Evolutionary conservation across 2,113 vertebrate genomes (phyloP).

Genomic region (Seriola quinqueradiata): DNA sequence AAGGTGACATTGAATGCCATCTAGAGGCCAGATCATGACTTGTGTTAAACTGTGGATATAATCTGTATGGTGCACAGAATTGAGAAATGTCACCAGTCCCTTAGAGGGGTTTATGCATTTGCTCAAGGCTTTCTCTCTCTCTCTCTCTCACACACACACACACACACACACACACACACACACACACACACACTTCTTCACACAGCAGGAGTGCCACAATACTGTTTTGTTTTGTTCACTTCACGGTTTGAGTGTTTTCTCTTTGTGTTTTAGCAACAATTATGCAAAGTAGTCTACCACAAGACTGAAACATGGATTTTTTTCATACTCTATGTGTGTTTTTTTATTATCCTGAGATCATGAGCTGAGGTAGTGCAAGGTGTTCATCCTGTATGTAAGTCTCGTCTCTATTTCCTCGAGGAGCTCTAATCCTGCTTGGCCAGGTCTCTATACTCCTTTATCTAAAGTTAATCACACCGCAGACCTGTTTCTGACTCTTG

Average conservation of each 20-base stretch:
- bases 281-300: neutral
- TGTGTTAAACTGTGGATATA: slow-evolving; percentile 62
- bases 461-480: slow-evolving; percentile 69
- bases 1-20: slow-evolving; percentile 70
- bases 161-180: slow-evolving; percentile 26
- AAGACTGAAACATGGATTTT: slow-evolving; percentile 6
- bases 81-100: slow-evolving; percentile 78
- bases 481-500: slow-evolving; percentile 35
- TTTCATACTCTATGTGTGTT: neutral
- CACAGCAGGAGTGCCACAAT: slow-evolving; percentile 22
- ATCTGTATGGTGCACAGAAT: slow-evolving; percentile 64
- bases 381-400: slow-evolving; percentile 15
- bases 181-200: slow-evolving; percentile 16
- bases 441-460: slow-evolving; percentile 42
- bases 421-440: slow-evolving; percentile 38
- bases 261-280: slow-evolving; percentile 3
- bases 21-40: slow-evolving; percentile 66
- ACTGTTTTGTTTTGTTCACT: slow-evolving; percentile 35
- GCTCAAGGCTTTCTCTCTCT: slow-evolving; percentile 50
- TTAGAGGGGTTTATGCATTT: slow-evolving; percentile 62
- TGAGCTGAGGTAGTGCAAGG: neutral
- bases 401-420: slow-evolving; percentile 40
- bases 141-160: neutral
- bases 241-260: slow-evolving; percentile 26
- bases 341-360: neutral